A percentile compares a stretch with the other conserved stretches of the same genome.
phyloP scores from a whole-genome alignment of 1,140 invertebrate species.

The Magallana angulata region DNA sequence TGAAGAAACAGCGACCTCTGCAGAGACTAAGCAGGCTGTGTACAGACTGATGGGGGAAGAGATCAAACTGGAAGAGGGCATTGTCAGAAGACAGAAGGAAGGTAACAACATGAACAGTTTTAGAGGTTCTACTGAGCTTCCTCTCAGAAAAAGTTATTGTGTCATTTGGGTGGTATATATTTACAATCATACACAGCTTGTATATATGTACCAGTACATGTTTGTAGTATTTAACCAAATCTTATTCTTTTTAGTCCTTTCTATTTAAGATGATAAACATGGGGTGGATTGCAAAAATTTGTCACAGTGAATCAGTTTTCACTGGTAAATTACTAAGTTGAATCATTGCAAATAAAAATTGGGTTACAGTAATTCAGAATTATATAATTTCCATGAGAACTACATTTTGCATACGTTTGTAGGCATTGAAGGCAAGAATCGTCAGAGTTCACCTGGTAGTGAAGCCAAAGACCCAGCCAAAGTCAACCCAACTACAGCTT shows the following conservation, averaged over 20 bases:
- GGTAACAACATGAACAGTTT: slow-evolving; percentile 49
- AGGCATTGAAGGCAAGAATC: slow-evolving; percentile 3
- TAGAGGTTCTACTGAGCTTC: too few species aligned
- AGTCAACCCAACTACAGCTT: not conserved
- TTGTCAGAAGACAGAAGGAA: slow-evolving; percentile 67
- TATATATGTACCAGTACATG: too few species aligned
- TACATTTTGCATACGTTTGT: not conserved
- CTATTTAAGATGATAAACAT: too few species aligned
- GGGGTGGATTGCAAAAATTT: too few species aligned
- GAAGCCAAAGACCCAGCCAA: not conserved
- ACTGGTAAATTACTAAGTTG: too few species aligned
- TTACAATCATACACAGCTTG: not conserved
- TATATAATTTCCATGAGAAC: too few species aligned
- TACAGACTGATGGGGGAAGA: slow-evolving; percentile 67
- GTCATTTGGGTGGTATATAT: not conserved
- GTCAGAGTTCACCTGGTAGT: slow-evolving; percentile 56
- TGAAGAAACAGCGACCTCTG: not conserved
- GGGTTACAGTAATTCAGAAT: too few species aligned
- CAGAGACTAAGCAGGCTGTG: slow-evolving; percentile 45
- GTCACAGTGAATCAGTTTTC: too few species aligned
- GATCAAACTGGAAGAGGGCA: slow-evolving; percentile 64
- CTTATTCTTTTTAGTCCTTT: too few species aligned
- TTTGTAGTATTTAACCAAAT: too few species aligned
- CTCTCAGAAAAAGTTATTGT: too few species aligned
- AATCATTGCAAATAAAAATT: too few species aligned